Conservation (phyloP, 2,113 vertebrate genomes). For the Lepus timidus region DNA sequence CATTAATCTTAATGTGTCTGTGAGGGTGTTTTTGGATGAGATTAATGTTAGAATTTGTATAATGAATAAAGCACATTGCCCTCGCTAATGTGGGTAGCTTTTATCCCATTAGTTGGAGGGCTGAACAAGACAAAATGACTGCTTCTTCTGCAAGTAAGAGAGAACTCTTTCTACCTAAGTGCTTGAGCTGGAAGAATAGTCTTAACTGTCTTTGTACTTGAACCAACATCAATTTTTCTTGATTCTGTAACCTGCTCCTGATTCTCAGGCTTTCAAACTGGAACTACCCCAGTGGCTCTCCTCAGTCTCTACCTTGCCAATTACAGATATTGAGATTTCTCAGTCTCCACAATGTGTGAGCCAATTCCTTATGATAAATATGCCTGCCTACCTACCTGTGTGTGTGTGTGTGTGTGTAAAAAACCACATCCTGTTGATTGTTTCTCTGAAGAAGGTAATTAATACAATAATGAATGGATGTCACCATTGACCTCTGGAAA, state of each 20-base stretch:
- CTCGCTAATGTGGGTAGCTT: not conserved
- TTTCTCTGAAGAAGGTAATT: not conserved
- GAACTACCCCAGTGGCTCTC: not conserved
- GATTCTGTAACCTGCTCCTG: not conserved
- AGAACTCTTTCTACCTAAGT: not conserved
- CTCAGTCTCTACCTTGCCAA: not conserved
- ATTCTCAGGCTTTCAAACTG: not conserved
- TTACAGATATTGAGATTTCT: not conserved
- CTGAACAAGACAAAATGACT: not conserved
- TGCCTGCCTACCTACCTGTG: not conserved
- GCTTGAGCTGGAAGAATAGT: not conserved
- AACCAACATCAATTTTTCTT: not conserved
- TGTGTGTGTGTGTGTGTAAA: not conserved
- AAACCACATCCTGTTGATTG: not conserved
- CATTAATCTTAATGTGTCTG: not conserved
- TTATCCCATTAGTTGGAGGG: not conserved
- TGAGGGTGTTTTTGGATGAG: not conserved
- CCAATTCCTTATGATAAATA: not conserved
- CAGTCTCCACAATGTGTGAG: not conserved
- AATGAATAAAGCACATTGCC: not conserved
- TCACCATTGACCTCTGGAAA: not conserved
- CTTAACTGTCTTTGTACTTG: not conserved
- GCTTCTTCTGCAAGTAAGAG: not conserved
- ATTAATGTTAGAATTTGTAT: not conserved
- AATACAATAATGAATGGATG: not conserved